phyloP scores from a whole-genome alignment of 2,888 invertebrate species.

The Ormyrus pomaceus region DNA sequence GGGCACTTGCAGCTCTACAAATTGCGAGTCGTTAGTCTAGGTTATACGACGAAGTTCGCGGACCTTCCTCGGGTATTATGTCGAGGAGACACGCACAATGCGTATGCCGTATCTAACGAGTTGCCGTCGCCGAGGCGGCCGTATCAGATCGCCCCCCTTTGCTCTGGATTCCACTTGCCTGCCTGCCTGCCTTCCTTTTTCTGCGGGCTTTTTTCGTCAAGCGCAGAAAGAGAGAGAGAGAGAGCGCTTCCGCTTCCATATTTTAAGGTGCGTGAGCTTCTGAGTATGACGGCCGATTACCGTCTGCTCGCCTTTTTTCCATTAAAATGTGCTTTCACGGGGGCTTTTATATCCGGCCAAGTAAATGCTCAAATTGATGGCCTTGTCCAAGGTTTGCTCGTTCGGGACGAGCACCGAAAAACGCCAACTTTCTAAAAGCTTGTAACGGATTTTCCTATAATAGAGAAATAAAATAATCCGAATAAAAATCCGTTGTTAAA shows the following conservation, averaged over 20 bases:
- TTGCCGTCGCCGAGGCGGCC: constrained; percentile 62
- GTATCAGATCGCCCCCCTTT: constrained; percentile 58
- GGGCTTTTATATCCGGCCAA: too few species aligned
- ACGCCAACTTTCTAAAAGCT: too few species aligned
- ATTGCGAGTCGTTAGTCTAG: constrained; percentile 36
- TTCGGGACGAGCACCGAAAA: too few species aligned
- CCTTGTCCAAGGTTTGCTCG: too few species aligned
- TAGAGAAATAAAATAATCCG: too few species aligned
- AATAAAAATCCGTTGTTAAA: neutral
- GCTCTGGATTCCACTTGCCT: neutral
- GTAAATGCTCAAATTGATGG: too few species aligned
- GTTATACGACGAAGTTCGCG: neutral
- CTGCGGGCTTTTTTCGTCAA: neutral
- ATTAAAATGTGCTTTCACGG: neutral
- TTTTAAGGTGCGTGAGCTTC: neutral
- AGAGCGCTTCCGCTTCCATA: neutral
- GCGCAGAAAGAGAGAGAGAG: neutral
- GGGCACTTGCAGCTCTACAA: constrained; percentile 24
- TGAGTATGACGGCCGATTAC: neutral
- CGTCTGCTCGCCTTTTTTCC: neutral
- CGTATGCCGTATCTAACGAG: constrained; percentile 73
- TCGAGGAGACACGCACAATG: constrained; percentile 72
- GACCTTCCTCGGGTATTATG: constrained; percentile 7
- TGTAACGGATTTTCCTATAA: too few species aligned
- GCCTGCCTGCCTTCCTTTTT: neutral